Percentiles rank a stretch among this genome's conserved stretches.
These are phyloP conservation scores for Lophotis ruficrista DNA, from an alignment of 2,113 vertebrate genomes.

Conservation along the genomic window DNA sequence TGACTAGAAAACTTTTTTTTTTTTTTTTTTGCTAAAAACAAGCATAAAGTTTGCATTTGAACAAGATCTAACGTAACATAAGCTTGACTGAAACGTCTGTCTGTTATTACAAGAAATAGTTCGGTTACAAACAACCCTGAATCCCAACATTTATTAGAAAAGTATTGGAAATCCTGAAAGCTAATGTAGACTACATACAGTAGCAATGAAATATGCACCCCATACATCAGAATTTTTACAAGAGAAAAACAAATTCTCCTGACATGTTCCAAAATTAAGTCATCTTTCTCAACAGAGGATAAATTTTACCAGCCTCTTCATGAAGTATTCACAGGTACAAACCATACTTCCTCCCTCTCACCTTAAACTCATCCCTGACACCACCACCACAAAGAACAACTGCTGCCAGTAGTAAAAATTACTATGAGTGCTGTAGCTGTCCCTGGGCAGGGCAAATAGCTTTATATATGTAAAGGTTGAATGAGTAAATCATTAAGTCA, in stretches of 20 bases:
- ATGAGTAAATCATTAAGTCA: not conserved
- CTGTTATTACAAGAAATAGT: not conserved
- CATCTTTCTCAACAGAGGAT: not conserved
- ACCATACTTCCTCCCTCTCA: not conserved
- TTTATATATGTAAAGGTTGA: not conserved
- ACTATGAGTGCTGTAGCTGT: accelerated
- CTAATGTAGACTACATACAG: accelerated
- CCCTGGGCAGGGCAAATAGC: not conserved
- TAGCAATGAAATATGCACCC: not conserved
- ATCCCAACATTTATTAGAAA: not conserved
- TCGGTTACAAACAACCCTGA: not conserved
- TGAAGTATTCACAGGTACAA: accelerated
- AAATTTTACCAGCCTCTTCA: not conserved
- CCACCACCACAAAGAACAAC: not conserved
- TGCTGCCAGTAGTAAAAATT: not conserved
- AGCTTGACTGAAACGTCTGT: not conserved
- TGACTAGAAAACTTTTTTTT: not conserved
- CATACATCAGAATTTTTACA: not conserved
- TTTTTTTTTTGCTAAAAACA: not conserved
- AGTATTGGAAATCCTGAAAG: not conserved
- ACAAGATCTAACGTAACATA: not conserved
- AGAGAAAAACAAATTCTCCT: not conserved
- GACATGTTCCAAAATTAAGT: not conserved
- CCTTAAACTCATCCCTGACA: not conserved
- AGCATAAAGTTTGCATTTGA: not conserved